Evolutionary conservation across 2,113 vertebrate species (phyloP).

Genomic region (Crotalus horridus): DNA sequence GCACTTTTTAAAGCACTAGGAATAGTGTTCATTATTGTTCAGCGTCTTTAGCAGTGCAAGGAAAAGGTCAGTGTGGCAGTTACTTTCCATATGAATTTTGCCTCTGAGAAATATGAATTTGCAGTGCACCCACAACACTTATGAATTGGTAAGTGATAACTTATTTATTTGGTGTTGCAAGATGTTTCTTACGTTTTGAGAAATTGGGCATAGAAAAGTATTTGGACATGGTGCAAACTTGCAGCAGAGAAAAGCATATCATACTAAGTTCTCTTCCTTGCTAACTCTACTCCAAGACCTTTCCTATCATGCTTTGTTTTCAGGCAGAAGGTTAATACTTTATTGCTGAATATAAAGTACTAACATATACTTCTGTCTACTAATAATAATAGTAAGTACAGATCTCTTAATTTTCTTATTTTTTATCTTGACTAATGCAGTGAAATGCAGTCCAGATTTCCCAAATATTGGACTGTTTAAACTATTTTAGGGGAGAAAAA

Average conservation of each 20-base stretch:
- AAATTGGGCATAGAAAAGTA: neutral
- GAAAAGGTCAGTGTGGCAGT: conserved; percentile 54
- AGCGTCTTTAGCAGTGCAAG: conserved; percentile 44
- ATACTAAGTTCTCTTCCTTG: neutral
- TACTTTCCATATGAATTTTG: conserved; percentile 55
- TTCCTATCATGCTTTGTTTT: neutral
- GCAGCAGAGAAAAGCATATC: neutral
- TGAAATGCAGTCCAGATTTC: neutral
- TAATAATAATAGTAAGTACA: neutral
- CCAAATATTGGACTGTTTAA: neutral
- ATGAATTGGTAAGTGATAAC: conserved; percentile 18
- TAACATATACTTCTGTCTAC: neutral
- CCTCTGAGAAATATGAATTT: neutral
- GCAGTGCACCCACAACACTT: neutral
- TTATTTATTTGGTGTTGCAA: fast-evolving
- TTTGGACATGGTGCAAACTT: neutral
- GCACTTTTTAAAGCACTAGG: conserved; percentile 59
- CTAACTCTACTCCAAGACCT: neutral
- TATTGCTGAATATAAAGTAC: neutral
- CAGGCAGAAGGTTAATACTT: neutral
- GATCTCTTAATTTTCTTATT: neutral
- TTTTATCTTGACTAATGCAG: neutral
- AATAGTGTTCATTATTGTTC: conserved; percentile 66
- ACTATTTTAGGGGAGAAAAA: neutral
- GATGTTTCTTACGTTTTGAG: neutral